Evolutionary conservation across 2,888 invertebrate species (phyloP).

Genomic region (Perizoma flavofasciatum): DNA sequence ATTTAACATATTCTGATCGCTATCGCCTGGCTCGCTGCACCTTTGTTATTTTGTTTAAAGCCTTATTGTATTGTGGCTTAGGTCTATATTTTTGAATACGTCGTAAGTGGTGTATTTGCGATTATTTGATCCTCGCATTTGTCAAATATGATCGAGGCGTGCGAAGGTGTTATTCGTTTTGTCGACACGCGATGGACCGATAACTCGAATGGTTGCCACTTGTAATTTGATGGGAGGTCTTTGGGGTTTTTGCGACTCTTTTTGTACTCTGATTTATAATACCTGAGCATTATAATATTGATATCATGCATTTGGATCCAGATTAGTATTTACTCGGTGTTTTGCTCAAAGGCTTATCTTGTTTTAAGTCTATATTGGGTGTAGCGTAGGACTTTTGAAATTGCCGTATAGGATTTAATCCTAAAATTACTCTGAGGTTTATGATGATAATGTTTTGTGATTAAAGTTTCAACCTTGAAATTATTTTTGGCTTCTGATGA

Average conservation of each 20-base stretch:
- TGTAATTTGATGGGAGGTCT: slow-evolving; percentile 73
- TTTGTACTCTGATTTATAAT: slow-evolving; percentile 31
- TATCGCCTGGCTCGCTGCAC: slow-evolving; percentile 49
- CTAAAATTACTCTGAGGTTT: neutral
- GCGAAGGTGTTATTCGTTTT: slow-evolving; percentile 72
- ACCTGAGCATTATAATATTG: slow-evolving; percentile 25
- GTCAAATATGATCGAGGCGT: slow-evolving; percentile 71
- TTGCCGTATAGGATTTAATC: neutral
- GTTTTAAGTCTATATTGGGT: neutral
- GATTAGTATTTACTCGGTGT: slow-evolving; percentile 13
- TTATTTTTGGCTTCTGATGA: slow-evolving; percentile 2
- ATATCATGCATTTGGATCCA: slow-evolving; percentile 25
- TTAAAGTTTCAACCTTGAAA: neutral
- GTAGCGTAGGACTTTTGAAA: neutral
- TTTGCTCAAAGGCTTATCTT: slow-evolving; percentile 5
- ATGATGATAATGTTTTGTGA: neutral
- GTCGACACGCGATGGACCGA: slow-evolving; percentile 72
- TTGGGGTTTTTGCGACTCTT: slow-evolving; percentile 50
- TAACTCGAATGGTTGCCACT: slow-evolving; percentile 67
- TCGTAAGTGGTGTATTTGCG: slow-evolving; percentile 51
- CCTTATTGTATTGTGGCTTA: slow-evolving; percentile 46
- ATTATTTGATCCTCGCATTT: slow-evolving; percentile 69
- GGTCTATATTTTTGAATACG: slow-evolving; percentile 44
- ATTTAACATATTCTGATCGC: slow-evolving; percentile 57
- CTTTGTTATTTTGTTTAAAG: slow-evolving; percentile 39